Percentiles rank a stretch among this genome's conserved stretches.
These are phyloP conservation scores for Gracilinanus agilis DNA, from an alignment of 2,113 vertebrate species.

Conservation along the genomic window DNA sequence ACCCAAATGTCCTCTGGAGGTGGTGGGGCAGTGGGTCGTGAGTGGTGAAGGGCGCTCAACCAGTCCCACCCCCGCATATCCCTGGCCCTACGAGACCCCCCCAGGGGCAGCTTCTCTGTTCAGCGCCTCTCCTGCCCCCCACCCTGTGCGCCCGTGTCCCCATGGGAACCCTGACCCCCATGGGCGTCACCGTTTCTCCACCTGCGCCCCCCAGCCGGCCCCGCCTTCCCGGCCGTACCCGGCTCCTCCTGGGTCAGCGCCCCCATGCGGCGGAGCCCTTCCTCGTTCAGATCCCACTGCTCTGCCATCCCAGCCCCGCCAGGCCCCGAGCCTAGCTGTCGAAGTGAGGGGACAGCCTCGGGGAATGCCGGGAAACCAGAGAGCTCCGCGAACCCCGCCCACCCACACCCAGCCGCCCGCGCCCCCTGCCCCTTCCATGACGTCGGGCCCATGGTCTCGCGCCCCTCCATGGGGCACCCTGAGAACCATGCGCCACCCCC, in stretches of 20 bases:
- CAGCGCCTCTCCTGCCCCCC: too few species aligned
- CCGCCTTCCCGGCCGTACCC: slow-evolving; percentile 57
- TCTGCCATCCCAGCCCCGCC: slow-evolving; percentile 69
- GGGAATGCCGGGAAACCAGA: slow-evolving; percentile 34
- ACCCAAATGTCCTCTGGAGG: neutral
- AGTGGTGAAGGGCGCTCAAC: neutral
- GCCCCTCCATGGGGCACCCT: neutral
- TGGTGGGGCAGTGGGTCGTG: too few species aligned
- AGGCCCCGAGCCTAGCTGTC: slow-evolving; percentile 33
- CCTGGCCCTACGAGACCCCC: neutral
- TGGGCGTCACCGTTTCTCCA: neutral
- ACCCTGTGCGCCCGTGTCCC: too few species aligned
- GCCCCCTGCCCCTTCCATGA: neutral
- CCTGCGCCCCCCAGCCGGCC: neutral
- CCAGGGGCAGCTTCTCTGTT: too few species aligned
- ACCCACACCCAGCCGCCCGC: neutral
- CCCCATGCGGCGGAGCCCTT: slow-evolving; percentile 74
- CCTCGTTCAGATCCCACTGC: slow-evolving; percentile 78
- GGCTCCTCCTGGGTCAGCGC: slow-evolving; percentile 72
- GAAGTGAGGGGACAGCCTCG: neutral
- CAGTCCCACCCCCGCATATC: neutral
- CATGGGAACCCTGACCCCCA: neutral
- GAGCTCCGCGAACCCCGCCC: neutral
- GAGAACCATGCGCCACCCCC: neutral
- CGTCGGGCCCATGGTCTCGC: neutral